These are phyloP conservation scores for Diploscapter pachys DNA, from an alignment of 1,140 invertebrate species.

Conservation along the genomic window DNA sequence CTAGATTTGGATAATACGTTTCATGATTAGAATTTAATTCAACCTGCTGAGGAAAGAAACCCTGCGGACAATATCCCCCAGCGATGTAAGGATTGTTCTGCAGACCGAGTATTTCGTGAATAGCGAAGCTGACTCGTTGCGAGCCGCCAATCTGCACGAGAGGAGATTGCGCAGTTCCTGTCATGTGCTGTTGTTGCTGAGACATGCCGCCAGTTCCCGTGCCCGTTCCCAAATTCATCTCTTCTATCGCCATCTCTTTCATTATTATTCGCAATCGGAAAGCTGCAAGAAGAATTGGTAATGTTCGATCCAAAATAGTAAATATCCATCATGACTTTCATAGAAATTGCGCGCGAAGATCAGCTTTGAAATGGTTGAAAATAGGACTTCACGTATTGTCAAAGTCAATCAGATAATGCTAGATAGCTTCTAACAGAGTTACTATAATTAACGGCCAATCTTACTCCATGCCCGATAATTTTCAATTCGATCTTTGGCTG, in stretches of 20 bases:
- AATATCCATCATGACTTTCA: no score
- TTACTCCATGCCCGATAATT: no score
- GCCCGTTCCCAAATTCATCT: constrained; percentile 14
- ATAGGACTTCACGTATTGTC: no score
- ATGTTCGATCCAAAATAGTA: not conserved
- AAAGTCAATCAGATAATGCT: no score
- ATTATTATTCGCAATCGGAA: constrained; percentile 4
- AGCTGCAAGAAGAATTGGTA: constrained; percentile 15
- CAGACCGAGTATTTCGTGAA: constrained; percentile 40
- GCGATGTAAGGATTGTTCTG: constrained; percentile 19
- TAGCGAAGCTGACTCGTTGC: constrained; percentile 37
- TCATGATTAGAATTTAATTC: not conserved
- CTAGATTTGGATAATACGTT: not conserved
- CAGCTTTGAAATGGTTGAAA: no score
- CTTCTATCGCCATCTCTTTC: constrained; percentile 7
- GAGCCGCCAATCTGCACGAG: not conserved
- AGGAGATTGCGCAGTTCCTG: no score
- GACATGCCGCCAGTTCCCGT: constrained; percentile 8
- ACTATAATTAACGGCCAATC: no score
- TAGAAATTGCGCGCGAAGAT: no score
- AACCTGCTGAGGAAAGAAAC: constrained; percentile 29
- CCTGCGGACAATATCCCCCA: constrained; percentile 32
- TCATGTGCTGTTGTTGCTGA: no score
- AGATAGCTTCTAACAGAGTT: no score
- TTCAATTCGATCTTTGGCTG: no score